These are phyloP conservation scores for Zaprionus vittiger DNA, from an alignment of 1,140 invertebrate genomes.

Conservation along the genomic window DNA sequence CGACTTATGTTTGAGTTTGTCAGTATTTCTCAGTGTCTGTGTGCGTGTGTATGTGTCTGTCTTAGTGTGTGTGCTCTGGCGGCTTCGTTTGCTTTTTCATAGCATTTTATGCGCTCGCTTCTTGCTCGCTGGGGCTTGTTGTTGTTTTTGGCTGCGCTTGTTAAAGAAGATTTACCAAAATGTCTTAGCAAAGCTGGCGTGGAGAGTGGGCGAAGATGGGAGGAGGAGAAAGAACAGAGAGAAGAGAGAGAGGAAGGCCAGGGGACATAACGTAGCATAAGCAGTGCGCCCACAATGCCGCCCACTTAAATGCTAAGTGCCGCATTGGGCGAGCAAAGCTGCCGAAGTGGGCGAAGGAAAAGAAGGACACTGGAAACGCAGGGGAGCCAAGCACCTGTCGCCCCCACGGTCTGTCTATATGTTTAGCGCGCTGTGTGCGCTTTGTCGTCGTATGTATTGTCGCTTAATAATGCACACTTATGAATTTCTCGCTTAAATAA, in stretches of 20 bases:
- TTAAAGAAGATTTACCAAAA: conserved; percentile 81
- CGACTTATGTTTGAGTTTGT: conserved; percentile 61
- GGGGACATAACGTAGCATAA: neutral
- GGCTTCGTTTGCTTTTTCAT: conserved; percentile 80
- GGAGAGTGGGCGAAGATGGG: neutral
- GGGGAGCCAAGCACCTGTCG: conserved; percentile 42
- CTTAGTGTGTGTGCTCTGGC: conserved; percentile 51
- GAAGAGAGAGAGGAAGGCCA: neutral
- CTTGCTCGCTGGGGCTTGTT: conserved; percentile 37
- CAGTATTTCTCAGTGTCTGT: conserved; percentile 7
- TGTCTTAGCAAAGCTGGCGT: conserved; percentile 58
- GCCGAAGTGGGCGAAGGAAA: neutral
- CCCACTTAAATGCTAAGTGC: conserved; percentile 81
- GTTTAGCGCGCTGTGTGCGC: neutral
- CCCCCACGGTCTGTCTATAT: conserved; percentile 13
- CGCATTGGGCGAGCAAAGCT: conserved; percentile 45
- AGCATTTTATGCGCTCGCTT: conserved; percentile 67
- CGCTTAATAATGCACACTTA: conserved; percentile 51
- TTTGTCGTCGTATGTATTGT: conserved; percentile 13
- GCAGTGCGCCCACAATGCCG: conserved; percentile 54
- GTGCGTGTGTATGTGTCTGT: conserved; percentile 8
- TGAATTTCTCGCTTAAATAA: conserved; percentile 42
- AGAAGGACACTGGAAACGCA: neutral
- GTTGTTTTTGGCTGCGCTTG: conserved; percentile 67
- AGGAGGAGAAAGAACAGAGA: neutral